phyloP scores from a whole-genome alignment of 2,113 vertebrate species.

The Stercorarius parasiticus region DNA sequence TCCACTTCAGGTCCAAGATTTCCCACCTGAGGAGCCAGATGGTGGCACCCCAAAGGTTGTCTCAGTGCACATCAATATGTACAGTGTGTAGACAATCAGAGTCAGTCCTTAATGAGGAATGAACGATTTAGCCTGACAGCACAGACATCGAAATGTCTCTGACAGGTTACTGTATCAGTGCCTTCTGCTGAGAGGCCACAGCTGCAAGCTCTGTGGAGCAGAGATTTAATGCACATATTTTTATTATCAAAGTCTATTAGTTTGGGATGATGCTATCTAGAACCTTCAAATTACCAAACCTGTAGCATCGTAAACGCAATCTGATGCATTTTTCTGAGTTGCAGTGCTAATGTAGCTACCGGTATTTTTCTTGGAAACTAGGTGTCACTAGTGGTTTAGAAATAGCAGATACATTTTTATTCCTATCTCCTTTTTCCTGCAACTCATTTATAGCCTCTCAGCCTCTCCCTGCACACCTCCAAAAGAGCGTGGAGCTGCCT shows the following conservation, averaged over 20 bases:
- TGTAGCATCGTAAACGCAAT: background rate
- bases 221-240: background rate
- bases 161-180: fast-evolving
- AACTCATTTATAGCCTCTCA: background rate
- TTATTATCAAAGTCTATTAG: background rate
- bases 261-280: background rate
- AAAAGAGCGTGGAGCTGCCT: background rate
- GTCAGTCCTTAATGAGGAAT: background rate
- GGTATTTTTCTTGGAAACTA: constrained; percentile 42
- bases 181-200: background rate
- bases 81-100: background rate
- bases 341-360: background rate
- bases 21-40: background rate
- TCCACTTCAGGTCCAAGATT: background rate
- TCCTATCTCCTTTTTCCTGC: background rate
- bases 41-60: background rate
- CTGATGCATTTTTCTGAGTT: background rate
- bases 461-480: background rate
- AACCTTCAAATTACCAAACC: background rate
- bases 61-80: background rate
- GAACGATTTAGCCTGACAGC: background rate
- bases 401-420: background rate
- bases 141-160: background rate
- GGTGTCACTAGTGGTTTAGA: constrained; percentile 58
- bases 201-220: background rate